Base-by-base conservation (phyloP, 2,797 vertebrate genomes). In the Anas acuta region DNA sequence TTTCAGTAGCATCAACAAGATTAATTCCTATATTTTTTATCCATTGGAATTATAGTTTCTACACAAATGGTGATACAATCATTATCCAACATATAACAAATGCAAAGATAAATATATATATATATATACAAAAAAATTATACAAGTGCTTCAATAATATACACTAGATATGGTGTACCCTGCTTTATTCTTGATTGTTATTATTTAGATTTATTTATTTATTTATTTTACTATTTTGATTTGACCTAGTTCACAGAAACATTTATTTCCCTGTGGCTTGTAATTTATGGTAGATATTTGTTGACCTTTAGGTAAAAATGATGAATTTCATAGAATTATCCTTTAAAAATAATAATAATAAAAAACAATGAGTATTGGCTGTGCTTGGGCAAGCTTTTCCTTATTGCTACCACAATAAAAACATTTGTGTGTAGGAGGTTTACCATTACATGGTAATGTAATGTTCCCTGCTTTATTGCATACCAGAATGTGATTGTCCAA, bases 1-100 rank as follows among this genome's bases (percentile, higher is more conserved):
- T 93, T 92, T 93, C 75, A 84, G 81, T 43, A 71, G 71, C 75
- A 83, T 69, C 77, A 70, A 74, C 45, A 65, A 89, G 89, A 93
- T 91, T 74, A 76, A 69, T 65, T 80, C 72, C 39, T 61, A 77
- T 53, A 91, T 87, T 79, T 90, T 95, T 61, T 69, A 89, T 67
- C 77, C 20, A 28, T n/a, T 84, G 53, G n/a, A 93, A 82, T 82
- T 82, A 76, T 73, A 83, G 83, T 83, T 92, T 87, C 67, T 85
- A 41, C 26, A 83, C 20, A 89, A 92, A 76, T 51, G 72, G 89
- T 69, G 53, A 77, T 28, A 80, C 39, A 89, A 87, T 51, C 43
- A 73, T 74, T 87, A 93, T 66, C 64, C 53, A 91, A 56, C 5
- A n/a, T 47, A 70, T 60, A 89, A 87, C 28, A 93, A 87, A 85